Percentiles rank a stretch among this genome's conserved stretches.
These are phyloP conservation scores for Sinodicranocentrus sp. DNA, from an alignment of 2,888 invertebrate genomes.

Conservation along the genomic window DNA sequence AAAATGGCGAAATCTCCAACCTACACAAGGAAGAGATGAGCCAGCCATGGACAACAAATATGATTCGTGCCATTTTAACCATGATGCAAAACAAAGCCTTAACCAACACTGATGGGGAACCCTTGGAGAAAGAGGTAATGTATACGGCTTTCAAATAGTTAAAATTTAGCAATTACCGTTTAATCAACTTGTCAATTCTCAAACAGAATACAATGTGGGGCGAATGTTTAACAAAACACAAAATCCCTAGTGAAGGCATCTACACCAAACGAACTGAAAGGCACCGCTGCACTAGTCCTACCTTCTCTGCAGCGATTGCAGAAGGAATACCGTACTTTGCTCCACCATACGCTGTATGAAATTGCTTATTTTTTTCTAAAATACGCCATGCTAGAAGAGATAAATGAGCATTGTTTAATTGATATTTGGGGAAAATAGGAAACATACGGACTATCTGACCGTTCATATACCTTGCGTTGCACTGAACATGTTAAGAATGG, in stretches of 20 bases:
- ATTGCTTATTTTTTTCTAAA: background rate
- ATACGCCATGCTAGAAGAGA: background rate
- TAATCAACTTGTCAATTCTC: conserved; percentile 16
- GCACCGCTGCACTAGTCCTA: conserved; percentile 28
- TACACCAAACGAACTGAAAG: conserved; percentile 36
- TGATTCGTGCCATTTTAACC: conserved; percentile 50
- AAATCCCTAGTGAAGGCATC: background rate
- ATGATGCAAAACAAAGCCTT: conserved; percentile 59
- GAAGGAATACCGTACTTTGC: conserved; percentile 40
- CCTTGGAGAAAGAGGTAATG: conserved; percentile 40
- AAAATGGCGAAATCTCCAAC: conserved; percentile 48
- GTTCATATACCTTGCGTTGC: background rate
- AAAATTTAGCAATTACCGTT: background rate
- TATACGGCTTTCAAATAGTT: background rate
- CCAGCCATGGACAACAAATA: conserved; percentile 50
- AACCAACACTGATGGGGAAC: conserved; percentile 18
- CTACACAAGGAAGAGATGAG: conserved; percentile 14
- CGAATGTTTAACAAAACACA: conserved; percentile 2
- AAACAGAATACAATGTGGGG: conserved; percentile 1
- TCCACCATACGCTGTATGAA: conserved; percentile 33
- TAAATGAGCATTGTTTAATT: conserved; percentile 2
- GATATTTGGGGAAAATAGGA: no score
- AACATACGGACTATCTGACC: no score
- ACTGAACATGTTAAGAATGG: background rate
- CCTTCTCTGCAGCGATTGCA: conserved; percentile 11